Percentiles rank a stretch among this genome's conserved stretches.
Evolutionary conservation across 2,888 invertebrate genomes (phyloP).

Genomic region (Limenitis camilla): DNA sequence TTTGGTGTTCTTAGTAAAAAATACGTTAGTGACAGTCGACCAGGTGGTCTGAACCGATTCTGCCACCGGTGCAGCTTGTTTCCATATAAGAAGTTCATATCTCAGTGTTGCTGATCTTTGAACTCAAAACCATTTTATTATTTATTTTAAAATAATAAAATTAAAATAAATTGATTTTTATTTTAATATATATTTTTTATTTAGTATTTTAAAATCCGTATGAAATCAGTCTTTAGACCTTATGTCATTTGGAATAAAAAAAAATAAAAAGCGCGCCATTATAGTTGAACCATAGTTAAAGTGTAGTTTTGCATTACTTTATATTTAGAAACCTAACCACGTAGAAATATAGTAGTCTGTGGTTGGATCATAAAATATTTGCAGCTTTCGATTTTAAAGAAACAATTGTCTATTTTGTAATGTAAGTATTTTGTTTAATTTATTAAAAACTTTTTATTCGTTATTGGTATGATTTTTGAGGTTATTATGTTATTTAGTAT

Average conservation of each 20-base stretch:
- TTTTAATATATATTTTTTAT: background rate
- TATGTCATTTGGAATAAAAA: background rate
- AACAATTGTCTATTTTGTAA: constrained; percentile 50
- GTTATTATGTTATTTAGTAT: no score
- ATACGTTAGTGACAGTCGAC: constrained; percentile 32
- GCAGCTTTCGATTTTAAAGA: constrained; percentile 48
- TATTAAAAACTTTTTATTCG: no score
- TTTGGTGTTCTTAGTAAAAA: constrained; percentile 35
- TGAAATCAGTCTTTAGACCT: background rate
- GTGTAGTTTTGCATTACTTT: background rate
- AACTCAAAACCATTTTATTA: constrained; percentile 35
- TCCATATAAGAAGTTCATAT: constrained; percentile 23
- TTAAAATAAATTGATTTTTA: no score
- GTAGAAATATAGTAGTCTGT: constrained; percentile 44
- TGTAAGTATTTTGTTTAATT: constrained; percentile 31
- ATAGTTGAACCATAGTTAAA: background rate
- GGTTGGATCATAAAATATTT: constrained; percentile 43
- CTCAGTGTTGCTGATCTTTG: constrained; percentile 37
- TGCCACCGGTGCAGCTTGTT: constrained; percentile 33
- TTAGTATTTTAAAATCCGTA: background rate
- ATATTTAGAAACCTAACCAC: constrained; percentile 28
- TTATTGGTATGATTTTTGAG: no score
- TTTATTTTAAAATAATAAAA: constrained; percentile 2
- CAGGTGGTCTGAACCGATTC: constrained; percentile 43
- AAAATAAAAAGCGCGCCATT: background rate